phyloP scores from a whole-genome alignment of 2,888 invertebrate species.

The Orchesellides sinensis region DNA sequence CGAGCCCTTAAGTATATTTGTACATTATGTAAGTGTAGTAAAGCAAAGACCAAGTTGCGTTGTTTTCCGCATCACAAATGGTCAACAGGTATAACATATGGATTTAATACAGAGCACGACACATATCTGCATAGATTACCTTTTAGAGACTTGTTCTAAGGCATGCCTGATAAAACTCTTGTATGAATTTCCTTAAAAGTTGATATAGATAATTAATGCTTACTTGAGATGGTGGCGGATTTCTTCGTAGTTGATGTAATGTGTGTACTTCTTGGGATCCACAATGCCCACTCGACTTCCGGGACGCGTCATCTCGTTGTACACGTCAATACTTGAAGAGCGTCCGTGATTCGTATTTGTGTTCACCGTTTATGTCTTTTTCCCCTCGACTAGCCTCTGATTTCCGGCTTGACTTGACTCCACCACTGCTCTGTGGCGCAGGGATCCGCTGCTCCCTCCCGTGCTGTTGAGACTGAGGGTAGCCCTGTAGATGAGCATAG shows the following conservation, averaged over 20 bases:
- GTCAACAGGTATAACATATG: too few relatives aligned
- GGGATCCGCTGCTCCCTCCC: too few relatives aligned
- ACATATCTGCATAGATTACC: background rate
- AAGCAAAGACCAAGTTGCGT: too few relatives aligned
- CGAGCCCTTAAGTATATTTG: too few relatives aligned
- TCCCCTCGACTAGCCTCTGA: constrained; percentile 70
- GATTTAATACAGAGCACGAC: too few relatives aligned
- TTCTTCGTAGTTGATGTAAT: constrained; percentile 92
- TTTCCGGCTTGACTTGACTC: constrained; percentile 37
- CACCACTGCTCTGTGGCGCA: constrained; percentile 34
- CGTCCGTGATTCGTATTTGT: constrained; percentile 73
- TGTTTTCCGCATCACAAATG: too few relatives aligned
- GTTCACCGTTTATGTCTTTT: constrained; percentile 76
- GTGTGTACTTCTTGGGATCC: constrained; percentile 81
- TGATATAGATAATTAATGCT: too few relatives aligned
- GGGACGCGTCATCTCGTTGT: constrained; percentile 79
- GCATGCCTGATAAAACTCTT: background rate
- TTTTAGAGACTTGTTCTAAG: background rate
- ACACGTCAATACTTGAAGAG: constrained; percentile 76
- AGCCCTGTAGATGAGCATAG: constrained; percentile 22
- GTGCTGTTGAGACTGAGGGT: constrained; percentile 29
- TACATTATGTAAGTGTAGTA: too few relatives aligned
- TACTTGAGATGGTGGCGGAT: constrained; percentile 88
- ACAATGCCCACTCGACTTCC: constrained; percentile 80
- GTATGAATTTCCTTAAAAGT: background rate